Evolutionary conservation across 2,888 invertebrate species (phyloP), one percentile per base, ranked within the genome.

Genomic region (Tetrapedia diversipes): DNA sequence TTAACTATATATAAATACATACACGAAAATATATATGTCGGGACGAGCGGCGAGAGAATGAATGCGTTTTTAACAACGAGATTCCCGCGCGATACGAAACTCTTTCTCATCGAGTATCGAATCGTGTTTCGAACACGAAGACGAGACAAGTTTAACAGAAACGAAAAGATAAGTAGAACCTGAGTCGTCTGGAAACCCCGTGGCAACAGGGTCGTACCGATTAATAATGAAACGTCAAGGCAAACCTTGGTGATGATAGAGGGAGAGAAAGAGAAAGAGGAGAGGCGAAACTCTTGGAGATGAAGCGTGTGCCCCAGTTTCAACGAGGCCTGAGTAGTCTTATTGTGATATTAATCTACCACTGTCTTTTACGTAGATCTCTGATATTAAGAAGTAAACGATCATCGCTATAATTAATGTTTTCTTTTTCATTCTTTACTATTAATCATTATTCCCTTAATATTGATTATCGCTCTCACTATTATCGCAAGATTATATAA

Each of bases 331-430:
- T 91, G 91, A 91, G 90, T 91, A 91, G 91, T 91, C 91, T 90
- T 91, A 91, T 91, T 91, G 91, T 91, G 91, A 91, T 91, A 91
- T 91, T 91, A 91, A 90, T 90, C 91, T 91, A 91, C 91, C 91
- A 91, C 91, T 91, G 91, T 91, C 91, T 91, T 64, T 63, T 91
- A 90, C 87, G 91, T 91, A 91, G 91, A 91, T 91, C 91, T 91
- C 91, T 89, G 87, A 89, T 91, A 87, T 89, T 91, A 91, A 90
- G 90, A 88, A 88, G 83, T 86, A 81, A 86, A 84, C 74, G 81
- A 86, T 84, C n/a, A n/a, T n/a, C 82, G 86, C 86, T 89, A 79
- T 66, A 37, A 86, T 87, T 82, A 86, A 74, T 63, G 43, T 29
- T 65, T 73, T 47, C 86, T 87, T 87, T 66, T 84, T 87, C 84